phyloP scores from a whole-genome alignment of 2,113 vertebrate species.

The Gobiocypris rarus region DNA sequence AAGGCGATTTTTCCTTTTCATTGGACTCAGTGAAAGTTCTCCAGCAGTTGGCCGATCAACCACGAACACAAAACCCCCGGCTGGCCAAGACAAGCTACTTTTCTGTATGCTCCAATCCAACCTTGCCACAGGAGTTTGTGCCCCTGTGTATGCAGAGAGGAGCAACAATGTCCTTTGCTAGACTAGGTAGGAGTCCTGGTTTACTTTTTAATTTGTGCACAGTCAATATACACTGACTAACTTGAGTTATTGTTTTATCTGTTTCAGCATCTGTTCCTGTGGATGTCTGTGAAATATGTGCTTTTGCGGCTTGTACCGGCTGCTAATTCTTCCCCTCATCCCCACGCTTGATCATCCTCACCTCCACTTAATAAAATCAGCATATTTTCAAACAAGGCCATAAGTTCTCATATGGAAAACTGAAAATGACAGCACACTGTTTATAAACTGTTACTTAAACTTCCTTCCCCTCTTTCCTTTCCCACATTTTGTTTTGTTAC shows the following conservation, averaged over 20 bases:
- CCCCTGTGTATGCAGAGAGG: slow-evolving; percentile 72
- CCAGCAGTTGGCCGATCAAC: slow-evolving; percentile 53
- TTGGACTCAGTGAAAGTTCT: slow-evolving; percentile 82
- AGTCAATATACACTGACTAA: not conserved
- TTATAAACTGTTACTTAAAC: slow-evolving; percentile 69
- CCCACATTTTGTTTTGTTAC: slow-evolving; percentile 66
- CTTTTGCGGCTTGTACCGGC: slow-evolving; percentile 84
- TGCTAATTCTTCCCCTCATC: slow-evolving; percentile 68
- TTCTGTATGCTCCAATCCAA: slow-evolving; percentile 66
- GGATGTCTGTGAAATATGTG: slow-evolving; percentile 83
- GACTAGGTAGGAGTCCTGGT: slow-evolving; percentile 72
- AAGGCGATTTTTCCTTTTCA: slow-evolving; percentile 78
- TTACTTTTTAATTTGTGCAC: not conserved
- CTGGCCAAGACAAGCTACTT: not conserved
- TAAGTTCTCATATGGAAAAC: not conserved
- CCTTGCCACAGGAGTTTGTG: slow-evolving; percentile 78
- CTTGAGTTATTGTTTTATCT: not conserved
- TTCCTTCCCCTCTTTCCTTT: not conserved
- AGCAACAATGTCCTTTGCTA: slow-evolving; percentile 65
- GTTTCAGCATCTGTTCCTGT: slow-evolving; percentile 66
- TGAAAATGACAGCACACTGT: slow-evolving; percentile 40
- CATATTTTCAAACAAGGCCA: not conserved
- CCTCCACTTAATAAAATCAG: not conserved
- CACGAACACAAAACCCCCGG: slow-evolving; percentile 49
- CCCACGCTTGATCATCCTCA: not conserved